Percentiles rank a stretch among this genome's conserved stretches.
Conservation (phyloP, 2,113 vertebrate genomes). For the Leptodactylus fuscus region DNA sequence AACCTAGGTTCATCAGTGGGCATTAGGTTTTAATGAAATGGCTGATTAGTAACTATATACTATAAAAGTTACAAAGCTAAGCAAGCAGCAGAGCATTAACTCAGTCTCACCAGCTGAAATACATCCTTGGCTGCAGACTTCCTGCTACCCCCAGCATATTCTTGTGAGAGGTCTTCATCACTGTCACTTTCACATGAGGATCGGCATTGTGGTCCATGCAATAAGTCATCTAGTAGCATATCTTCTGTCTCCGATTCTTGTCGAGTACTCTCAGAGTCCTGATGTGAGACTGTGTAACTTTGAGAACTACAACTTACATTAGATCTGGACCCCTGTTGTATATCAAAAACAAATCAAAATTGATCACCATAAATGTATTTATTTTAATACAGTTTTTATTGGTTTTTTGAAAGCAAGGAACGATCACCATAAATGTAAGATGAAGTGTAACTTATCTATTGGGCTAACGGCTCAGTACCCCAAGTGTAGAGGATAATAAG, state of each 20-base stretch:
- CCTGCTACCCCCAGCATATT: slow-evolving; percentile 67
- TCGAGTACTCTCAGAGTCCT: slow-evolving; percentile 79
- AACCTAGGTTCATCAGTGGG: no score
- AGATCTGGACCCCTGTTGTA: slow-evolving; percentile 66
- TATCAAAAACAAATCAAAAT: neutral
- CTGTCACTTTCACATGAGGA: slow-evolving; percentile 89
- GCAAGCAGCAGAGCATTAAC: no score
- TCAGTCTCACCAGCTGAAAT: slow-evolving; percentile 83
- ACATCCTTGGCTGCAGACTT: slow-evolving; percentile 81
- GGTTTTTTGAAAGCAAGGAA: no score
- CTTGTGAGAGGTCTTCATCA: slow-evolving; percentile 70
- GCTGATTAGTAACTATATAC: no score
- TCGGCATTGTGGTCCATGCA: slow-evolving; percentile 88
- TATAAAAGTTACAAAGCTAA: no score
- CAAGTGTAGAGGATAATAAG: no score
- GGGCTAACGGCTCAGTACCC: no score
- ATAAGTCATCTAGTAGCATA: slow-evolving; percentile 93
- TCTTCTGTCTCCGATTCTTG: slow-evolving; percentile 94
- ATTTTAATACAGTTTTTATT: no score
- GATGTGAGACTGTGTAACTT: slow-evolving; percentile 70
- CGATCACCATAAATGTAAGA: no score
- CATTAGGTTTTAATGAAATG: no score
- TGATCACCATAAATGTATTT: no score
- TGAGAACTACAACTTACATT: slow-evolving; percentile 62
- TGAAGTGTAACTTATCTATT: no score